Percentiles rank a stretch among this genome's conserved stretches.
Conservation (phyloP, 64 coral and sea anemone genomes). For the Actinia equina region DNA sequence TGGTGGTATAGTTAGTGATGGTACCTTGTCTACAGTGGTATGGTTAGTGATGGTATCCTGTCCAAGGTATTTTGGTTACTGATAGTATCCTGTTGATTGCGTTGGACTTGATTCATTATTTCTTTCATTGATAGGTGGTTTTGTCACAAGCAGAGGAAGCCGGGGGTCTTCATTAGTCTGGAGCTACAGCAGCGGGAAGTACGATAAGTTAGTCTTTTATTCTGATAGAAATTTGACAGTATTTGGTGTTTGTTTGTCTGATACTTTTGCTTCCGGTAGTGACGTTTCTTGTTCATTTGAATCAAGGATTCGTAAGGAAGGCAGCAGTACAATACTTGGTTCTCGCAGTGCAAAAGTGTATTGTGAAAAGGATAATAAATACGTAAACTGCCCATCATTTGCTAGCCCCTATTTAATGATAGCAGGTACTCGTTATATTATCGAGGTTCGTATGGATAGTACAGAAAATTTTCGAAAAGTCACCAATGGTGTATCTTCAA, state of each 20-base stretch:
- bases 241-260: not conserved
- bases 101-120: no score
- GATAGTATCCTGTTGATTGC: not conserved
- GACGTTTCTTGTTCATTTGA: not conserved
- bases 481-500: not conserved
- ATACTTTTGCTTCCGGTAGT: not conserved
- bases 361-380: not conserved
- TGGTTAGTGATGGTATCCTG: not conserved
- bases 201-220: conserved; percentile 6
- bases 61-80: not conserved
- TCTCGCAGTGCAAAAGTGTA: no score
- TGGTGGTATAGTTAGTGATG: not conserved
- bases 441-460: not conserved
- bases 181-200: not conserved
- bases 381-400: not conserved
- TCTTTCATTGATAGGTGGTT: no score
- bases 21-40: not conserved
- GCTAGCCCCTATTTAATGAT: not conserved
- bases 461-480: not conserved
- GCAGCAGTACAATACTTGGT: not conserved
- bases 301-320: conserved; percentile 8
- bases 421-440: not conserved
- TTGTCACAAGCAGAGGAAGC: not conserved
- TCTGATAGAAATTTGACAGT: not conserved
- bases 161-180: not conserved